phyloP scores from a whole-genome alignment of 2,888 invertebrate species.

The Sesia apiformis region DNA sequence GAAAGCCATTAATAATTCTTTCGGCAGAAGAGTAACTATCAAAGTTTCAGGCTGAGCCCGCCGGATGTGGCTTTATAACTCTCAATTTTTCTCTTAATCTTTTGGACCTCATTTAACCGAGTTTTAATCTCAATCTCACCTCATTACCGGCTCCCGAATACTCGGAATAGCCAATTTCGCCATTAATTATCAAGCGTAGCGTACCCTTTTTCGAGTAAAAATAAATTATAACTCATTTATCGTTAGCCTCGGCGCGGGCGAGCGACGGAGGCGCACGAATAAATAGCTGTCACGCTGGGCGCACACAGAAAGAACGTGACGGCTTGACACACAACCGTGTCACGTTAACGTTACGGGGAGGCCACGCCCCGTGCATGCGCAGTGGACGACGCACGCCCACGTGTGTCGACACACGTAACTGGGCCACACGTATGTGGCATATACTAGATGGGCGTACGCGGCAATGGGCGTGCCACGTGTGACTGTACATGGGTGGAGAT shows the following conservation, averaged over 20 bases:
- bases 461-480: constrained; percentile 48
- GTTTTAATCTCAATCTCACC: constrained; percentile 72
- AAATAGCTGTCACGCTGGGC: constrained; percentile 57
- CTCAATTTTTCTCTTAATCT: constrained; percentile 40
- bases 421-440: constrained; percentile 38
- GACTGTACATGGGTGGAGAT: constrained; percentile 33
- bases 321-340: constrained; percentile 24
- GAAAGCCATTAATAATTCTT: constrained; percentile 8
- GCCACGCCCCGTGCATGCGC: constrained; percentile 61
- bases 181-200: constrained; percentile 66
- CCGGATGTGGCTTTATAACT: background rate
- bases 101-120: constrained; percentile 62
- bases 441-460: constrained; percentile 41
- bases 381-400: constrained; percentile 46
- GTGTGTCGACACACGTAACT: constrained; percentile 45
- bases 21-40: constrained; percentile 27
- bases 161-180: constrained; percentile 70
- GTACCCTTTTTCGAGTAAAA: constrained; percentile 68
- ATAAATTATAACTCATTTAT: constrained; percentile 74
- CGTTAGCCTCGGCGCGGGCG: constrained; percentile 30
- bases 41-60: constrained; percentile 21
- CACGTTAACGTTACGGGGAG: constrained; percentile 43
- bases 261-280: constrained; percentile 39
- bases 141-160: constrained; percentile 69
- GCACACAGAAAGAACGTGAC: constrained; percentile 36